A percentile compares a stretch with the other conserved stretches of the same genome.
Conservation (phyloP, 2,888 invertebrate genomes). For the Zaprionus obscuricornis region DNA sequence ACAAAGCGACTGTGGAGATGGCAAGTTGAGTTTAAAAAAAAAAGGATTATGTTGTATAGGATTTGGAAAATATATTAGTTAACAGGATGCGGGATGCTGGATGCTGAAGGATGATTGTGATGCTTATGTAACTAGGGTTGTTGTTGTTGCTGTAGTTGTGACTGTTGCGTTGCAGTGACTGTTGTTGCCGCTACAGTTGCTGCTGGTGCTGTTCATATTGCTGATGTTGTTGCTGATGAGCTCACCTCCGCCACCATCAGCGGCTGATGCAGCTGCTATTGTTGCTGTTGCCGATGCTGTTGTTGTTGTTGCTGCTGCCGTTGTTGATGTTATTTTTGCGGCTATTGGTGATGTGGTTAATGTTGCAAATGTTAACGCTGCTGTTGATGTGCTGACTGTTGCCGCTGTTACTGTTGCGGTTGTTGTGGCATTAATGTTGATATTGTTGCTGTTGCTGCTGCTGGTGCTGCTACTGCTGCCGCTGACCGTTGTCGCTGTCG, state of each 20-base stretch:
- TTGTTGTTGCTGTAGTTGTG: constrained; percentile 24
- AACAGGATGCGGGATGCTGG: constrained; percentile 17
- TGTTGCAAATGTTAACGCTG: constrained; percentile 23
- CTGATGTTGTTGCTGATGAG: constrained; percentile 37
- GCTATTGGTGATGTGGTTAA: constrained; percentile 5
- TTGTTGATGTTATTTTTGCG: constrained; percentile 13
- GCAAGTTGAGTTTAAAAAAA: constrained; percentile 2
- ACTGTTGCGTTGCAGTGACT: constrained; percentile 33
- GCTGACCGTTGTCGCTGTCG: constrained; percentile 2
- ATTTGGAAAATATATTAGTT: constrained; percentile 29
- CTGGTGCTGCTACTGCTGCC: constrained; percentile 8
- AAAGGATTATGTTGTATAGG: constrained; percentile 2
- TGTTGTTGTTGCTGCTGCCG: constrained; percentile 16
- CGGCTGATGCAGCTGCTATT: constrained; percentile 9
- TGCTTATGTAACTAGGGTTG: constrained; percentile 49
- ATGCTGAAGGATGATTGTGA: constrained; percentile 33
- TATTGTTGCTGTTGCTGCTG: constrained; percentile 19
- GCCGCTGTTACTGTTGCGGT: constrained; percentile 13
- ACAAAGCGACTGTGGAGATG: constrained; percentile 39
- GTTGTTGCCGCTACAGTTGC: too few species aligned
- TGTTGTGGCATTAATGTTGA: constrained; percentile 19
- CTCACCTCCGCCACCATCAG: constrained; percentile 51
- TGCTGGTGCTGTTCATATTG: too few species aligned
- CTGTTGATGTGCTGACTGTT: background rate
- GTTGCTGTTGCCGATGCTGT: background rate